Evolutionary conservation across 2,888 invertebrate species (phyloP).

Genomic region (Temnothorax unifasciatus): DNA sequence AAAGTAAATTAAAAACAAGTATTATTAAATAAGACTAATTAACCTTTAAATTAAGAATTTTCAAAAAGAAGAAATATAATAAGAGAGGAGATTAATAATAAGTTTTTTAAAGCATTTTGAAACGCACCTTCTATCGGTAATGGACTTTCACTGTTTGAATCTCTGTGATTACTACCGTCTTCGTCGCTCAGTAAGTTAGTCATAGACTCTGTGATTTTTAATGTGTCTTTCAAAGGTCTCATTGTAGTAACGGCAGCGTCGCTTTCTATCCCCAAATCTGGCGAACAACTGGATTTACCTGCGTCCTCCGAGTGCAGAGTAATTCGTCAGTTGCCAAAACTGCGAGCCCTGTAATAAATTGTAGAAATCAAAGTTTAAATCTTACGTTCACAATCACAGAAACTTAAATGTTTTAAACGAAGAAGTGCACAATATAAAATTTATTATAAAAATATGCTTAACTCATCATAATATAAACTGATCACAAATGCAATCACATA

Average conservation of each 20-base stretch:
- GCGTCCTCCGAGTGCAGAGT: constrained; percentile 79
- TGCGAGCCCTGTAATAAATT: constrained; percentile 78
- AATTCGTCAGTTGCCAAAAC: constrained; percentile 82
- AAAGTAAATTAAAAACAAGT: background rate
- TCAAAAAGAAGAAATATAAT: background rate
- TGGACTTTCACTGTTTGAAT: constrained; percentile 82
- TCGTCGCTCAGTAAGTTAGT: constrained; percentile 84
- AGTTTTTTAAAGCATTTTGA: background rate
- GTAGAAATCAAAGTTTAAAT: constrained; percentile 4
- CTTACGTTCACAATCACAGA: background rate
- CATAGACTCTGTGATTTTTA: constrained; percentile 85
- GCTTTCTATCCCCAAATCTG: constrained; percentile 96
- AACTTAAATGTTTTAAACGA: background rate
- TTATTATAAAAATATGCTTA: background rate
- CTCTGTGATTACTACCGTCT: constrained; percentile 78
- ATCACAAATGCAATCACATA: background rate
- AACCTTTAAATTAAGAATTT: background rate
- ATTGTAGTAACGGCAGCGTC: constrained; percentile 86
- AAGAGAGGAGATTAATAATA: background rate
- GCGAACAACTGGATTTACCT: constrained; percentile 88
- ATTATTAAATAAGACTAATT: background rate
- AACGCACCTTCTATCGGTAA: constrained; percentile 83
- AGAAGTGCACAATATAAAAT: background rate
- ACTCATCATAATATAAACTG: constrained; percentile 7
- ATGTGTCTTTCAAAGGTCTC: constrained; percentile 82